Conservation (phyloP, 2,113 vertebrate genomes). For the Gyps fulvus region DNA sequence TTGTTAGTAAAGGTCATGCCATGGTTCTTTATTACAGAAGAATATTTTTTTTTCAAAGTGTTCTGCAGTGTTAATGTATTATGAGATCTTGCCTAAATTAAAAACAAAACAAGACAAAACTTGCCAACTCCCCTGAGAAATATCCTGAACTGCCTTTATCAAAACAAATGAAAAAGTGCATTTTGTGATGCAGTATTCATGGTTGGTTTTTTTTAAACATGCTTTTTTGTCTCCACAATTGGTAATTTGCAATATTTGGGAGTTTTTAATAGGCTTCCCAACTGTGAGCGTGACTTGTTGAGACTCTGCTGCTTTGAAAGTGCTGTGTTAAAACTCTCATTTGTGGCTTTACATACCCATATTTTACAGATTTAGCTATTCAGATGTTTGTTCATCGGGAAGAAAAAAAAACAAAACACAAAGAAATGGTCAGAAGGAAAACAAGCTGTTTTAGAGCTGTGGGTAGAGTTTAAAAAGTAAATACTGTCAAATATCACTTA, state of each 20-base stretch:
- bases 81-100: background rate
- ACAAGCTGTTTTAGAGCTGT: background rate
- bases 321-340: background rate
- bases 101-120: slow-evolving; percentile 31
- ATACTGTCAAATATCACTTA: background rate
- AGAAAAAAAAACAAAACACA: background rate
- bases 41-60: background rate
- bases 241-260: background rate
- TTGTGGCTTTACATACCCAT: background rate
- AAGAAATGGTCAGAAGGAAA: background rate
- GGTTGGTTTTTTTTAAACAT: background rate
- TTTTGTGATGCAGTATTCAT: background rate
- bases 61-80: background rate
- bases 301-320: background rate
- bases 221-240: background rate
- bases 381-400: background rate
- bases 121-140: slow-evolving; percentile 4
- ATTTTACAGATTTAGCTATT: background rate
- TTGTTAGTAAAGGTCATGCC: slow-evolving; percentile 2
- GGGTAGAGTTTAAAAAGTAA: background rate
- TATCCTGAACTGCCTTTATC: slow-evolving; percentile 19
- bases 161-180: background rate
- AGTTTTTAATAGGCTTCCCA: slow-evolving; percentile 4
- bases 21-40: background rate
- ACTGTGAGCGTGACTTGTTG: background rate